Evolutionary conservation across 2,797 vertebrate species (phyloP), one percentile per base, ranked within the genome.

Genomic region (Arnoldichthys spilopterus): DNA sequence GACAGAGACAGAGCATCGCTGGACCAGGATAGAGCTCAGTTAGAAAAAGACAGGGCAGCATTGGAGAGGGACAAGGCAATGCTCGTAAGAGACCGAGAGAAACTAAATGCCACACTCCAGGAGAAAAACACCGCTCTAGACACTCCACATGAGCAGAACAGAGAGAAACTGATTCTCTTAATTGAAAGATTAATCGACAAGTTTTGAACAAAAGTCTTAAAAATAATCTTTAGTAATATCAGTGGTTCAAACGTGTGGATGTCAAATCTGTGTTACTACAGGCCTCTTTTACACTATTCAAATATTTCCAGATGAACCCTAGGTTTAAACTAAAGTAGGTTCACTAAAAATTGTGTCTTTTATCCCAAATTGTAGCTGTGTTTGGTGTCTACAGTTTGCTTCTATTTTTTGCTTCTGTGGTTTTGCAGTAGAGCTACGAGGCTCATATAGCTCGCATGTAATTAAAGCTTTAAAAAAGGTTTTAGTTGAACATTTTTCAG

Each of bases 91-190:
- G 85, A 88, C 67, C 66, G 67, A 79, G 82, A 69, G 45, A 67
- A 49, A 20, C 16, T 74, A 2, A 78, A 72, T 62, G 62, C 59
- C 5, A 32, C 37, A 0, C 71, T 77, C 53, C 74, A 77, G 1
- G 32, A 63, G 4, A 82, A 72, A 64, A 77, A 77, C 43, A 37
- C 24, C 4, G 28, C 63, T n/a, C 53, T 82, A 18, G 82, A 75
- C 53, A 77, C 79, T 37, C 70, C 71, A 24, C 84, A 77, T 26
- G 82, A 82, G 24, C 82, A 89, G 51, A 87, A 77, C 64, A 84
- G 86, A 78, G 86, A 89, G 54, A 87, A 85, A 73, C 79, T 91
- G 67, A 73, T 88, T 1, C 43, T 78, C 11, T 76, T 91, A 43
- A 79, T 76, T 81, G 85, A 88, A 47, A 83, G 62, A 67, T 77